Base-by-base conservation (phyloP, 2,797 vertebrate species). In the Paramormyrops hopkinsi region DNA sequence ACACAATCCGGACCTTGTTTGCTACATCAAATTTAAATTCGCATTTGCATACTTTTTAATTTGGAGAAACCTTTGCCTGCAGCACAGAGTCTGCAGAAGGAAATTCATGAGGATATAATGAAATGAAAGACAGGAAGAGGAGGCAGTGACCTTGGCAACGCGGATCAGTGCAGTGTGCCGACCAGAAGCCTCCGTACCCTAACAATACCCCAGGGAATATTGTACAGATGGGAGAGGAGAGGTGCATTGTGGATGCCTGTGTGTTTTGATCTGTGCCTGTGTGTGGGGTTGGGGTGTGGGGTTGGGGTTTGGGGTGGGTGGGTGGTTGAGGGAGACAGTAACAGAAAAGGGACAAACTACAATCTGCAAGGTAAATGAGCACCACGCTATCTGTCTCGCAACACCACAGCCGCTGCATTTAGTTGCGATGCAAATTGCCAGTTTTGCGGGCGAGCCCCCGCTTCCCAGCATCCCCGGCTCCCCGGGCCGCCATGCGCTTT, bases 21-120 rank as follows among this genome's bases (percentile, higher is more conserved):
- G 95, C 95, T 95, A 96, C 94, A 95, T 96, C 94, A 95, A 96
- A 94, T 96, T 95, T 96, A 93, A 96, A 96, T 96, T 95, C 94
- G 95, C 73, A 96, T 96, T 96, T 96, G 93, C 93, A 92, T 94
- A 94, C 89, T 91, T 92, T 94, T 96, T 95, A 95, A 96, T 97
- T 94, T 94, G 92, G 93, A 95, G 92, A 94, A 94, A 96, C 95
- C 95, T 96, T 96, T 95, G 95, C 96, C 96, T 94, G 94, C 91
- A 95, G 95, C 95, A 46, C 92, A 94, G 86, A 93, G 91, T 92
- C 92, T 92, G 93, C 89, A 62, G 89, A 92, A 90, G 90, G 92
- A 65, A 54, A 22, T 91, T 94, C 91, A 87, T 22, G n/a, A 85
- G 76, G 41, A 48, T 88, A 65, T 88, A 84, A 85, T 33, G 50